A percentile compares a stretch with the other conserved stretches of the same genome.
phyloP scores from a whole-genome alignment of 2,797 vertebrate species.

The Enteromius anoplus region DNA sequence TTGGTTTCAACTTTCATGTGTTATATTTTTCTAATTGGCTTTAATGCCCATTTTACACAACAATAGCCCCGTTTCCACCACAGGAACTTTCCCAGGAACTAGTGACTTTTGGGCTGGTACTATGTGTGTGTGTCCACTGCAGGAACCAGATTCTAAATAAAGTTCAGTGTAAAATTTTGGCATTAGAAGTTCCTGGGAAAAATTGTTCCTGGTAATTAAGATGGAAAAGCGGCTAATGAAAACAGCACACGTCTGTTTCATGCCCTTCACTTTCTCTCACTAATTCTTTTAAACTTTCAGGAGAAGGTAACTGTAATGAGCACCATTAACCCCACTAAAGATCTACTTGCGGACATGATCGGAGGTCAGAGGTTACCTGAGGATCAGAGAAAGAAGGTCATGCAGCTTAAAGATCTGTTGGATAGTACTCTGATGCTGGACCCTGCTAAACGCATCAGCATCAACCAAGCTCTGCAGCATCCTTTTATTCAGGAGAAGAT shows the following conservation, averaged over 20 bases:
- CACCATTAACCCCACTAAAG: slow-evolving; percentile 99
- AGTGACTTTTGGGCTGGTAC: too few species aligned
- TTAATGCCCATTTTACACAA: not conserved
- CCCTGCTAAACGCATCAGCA: slow-evolving; percentile 98
- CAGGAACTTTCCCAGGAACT: too few species aligned
- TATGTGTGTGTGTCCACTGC: too few species aligned
- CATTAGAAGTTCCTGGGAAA: too few species aligned
- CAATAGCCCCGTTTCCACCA: too few species aligned
- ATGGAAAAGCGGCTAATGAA: not conserved
- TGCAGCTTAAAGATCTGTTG: slow-evolving; percentile 97
- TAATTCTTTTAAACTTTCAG: slow-evolving; percentile 65
- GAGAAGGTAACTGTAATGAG: slow-evolving; percentile 99
- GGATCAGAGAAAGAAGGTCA: slow-evolving; percentile 99
- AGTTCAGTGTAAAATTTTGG: too few species aligned
- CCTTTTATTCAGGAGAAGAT: slow-evolving; percentile 99
- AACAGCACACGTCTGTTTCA: not conserved
- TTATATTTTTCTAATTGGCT: not conserved
- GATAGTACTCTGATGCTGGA: slow-evolving; percentile 98
- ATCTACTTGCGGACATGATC: slow-evolving; percentile 94
- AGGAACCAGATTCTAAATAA: too few species aligned
- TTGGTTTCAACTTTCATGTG: not conserved
- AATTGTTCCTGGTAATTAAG: too few species aligned
- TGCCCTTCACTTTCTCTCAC: not conserved
- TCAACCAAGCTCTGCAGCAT: slow-evolving; percentile 99
- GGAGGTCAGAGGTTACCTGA: slow-evolving; percentile 97